A percentile compares a stretch with the other conserved stretches of the same genome.
Conservation (phyloP, 2,113 vertebrate genomes). For the Sphyrna mokarran region DNA sequence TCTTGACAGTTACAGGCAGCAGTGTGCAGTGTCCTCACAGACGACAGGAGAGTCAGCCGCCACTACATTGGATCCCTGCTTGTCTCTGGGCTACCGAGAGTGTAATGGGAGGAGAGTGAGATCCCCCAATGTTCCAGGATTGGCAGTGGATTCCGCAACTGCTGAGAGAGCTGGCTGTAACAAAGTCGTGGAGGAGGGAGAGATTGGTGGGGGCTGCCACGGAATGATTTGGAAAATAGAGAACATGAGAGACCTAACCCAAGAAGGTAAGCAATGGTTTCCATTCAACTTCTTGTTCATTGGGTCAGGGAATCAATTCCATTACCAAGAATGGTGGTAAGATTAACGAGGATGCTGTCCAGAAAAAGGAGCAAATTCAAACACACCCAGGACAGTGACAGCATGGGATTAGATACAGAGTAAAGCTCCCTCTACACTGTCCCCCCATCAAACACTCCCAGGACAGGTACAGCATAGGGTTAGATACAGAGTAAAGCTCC, state of each 20-base stretch:
- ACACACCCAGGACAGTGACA: neutral
- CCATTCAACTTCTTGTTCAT: neutral
- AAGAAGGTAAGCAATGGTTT: neutral
- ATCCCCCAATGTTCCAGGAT: neutral
- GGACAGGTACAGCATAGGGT: too few species aligned
- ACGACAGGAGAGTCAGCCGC: fast-evolving
- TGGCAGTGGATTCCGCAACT: too few species aligned
- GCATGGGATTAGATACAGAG: neutral
- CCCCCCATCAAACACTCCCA: too few species aligned
- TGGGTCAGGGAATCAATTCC: neutral
- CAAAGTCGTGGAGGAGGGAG: neutral
- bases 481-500: too few species aligned
- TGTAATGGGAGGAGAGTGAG: too few species aligned
- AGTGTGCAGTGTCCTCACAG: neutral
- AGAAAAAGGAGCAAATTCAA: neutral
- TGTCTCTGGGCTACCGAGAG: neutral
- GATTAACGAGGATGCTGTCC: too few species aligned
- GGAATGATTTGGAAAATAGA: neutral
- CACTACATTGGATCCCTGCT: fast-evolving
- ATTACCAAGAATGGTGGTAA: neutral
- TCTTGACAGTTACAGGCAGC: too few species aligned
- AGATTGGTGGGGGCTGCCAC: fast-evolving
- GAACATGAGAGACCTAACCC: too few species aligned
- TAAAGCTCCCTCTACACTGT: too few species aligned
- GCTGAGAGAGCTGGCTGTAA: neutral